Evolutionary conservation across 2,888 invertebrate species (phyloP), one percentile per base, ranked within the genome.

Genomic region (Microdon myrmicae): DNA sequence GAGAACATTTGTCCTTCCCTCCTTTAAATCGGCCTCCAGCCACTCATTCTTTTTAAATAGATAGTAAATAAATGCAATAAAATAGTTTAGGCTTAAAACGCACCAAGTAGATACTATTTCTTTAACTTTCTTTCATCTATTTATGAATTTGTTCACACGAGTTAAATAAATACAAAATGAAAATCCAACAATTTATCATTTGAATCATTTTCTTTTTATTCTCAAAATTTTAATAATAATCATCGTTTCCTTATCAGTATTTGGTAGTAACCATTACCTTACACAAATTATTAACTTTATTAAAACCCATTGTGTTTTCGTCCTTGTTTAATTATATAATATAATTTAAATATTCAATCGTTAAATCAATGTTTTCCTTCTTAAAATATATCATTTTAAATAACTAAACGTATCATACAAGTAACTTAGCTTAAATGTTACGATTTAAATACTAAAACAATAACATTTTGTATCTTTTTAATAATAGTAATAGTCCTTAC

Each of bases 301-400:
- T 37, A 35, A n/a, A n/a, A 47, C 51, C 35, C 38, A 19, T 10
- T 35, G 6, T 29, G 31, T 37, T 25, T 37, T 31, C 32, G 8
- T 32, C 13, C 1, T 32, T n/a, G n/a, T 49, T 32, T 22, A 34
- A 19, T 22, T 29, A 29, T 9, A 44, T 54, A 59, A 53, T 54
- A 35, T 49, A 45, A 14, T 56, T 56, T 56, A 53, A 64, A 67
- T 67, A 59, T 56, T 68, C 59, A 68, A 68, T 69, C 68, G 41
- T 66, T 59, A 59, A 70, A 67, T 67, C 67, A 70, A 55, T 58
- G 37, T 68, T 61, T 60, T 41, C 51, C 44, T 55, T 55, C 67
- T 55, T 59, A 59, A 55, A 59, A 47, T 66, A 51, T 47, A 51
- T 32, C 44, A 39, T 47, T 54, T 44, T 7, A 14, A 43, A 44